Conservation (phyloP, 2,113 vertebrate genomes). For the Strix uralensis region DNA sequence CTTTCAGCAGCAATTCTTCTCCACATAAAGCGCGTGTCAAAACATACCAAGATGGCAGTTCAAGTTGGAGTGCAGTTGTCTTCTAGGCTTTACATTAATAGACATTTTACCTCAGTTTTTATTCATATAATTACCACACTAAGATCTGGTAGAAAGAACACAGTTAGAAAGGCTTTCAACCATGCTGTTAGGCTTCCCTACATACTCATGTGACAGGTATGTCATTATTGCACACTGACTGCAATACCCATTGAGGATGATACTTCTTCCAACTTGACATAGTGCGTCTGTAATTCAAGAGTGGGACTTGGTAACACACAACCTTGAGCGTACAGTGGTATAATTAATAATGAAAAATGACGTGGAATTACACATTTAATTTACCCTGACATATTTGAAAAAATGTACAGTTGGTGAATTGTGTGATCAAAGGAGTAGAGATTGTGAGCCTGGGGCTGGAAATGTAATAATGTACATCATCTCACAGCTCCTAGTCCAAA, state of each 20-base stretch:
- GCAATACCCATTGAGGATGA: not conserved
- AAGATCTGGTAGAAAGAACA: not conserved
- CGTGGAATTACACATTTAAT: not conserved
- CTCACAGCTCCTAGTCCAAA: not conserved
- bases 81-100: not conserved
- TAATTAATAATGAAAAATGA: not conserved
- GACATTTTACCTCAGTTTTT: not conserved
- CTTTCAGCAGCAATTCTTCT: not conserved
- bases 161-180: not conserved
- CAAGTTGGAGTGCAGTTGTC: not conserved
- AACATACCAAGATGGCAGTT: not conserved
- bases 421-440: not conserved
- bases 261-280: not conserved
- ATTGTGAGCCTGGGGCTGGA: not conserved
- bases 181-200: not conserved
- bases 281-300: not conserved
- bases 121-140: not conserved
- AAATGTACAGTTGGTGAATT: not conserved
- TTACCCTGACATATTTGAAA: not conserved
- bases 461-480: fast-evolving
- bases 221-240: not conserved
- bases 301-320: not conserved
- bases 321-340: not conserved
- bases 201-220: not conserved
- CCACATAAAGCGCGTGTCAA: not conserved